Evolutionary conservation across 2,113 vertebrate species (phyloP), one percentile per base, ranked within the genome.

Genomic region (Centrocercus urophasianus): DNA sequence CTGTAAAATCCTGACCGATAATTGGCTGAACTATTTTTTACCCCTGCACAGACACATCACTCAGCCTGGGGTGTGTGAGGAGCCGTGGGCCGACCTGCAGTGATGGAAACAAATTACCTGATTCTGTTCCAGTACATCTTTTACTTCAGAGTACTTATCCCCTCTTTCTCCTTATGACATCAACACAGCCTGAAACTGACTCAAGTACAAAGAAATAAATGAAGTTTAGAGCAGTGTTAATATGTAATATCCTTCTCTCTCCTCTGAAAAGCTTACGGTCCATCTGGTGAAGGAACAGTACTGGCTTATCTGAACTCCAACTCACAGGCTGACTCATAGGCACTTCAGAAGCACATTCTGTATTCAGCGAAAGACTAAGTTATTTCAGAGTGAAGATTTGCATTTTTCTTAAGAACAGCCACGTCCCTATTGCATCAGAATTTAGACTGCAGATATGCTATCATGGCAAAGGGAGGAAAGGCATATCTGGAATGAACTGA

Each of bases 351-450:
- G 96, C 94, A 94, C 61, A 90, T 90, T 95, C 93, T 96, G 96
- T 92, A 92, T 96, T 86, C 94, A 95, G 88, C 90, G 96, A 96
- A 97, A 96, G 94, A 95, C 77, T 76, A 66, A 88, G 81, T 93
- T 95, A 83, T 95, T 96, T 95, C 89, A 96, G 95, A 96, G 80
- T 91, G 90, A 97, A 96, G 86, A 96, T 96, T 95, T 96, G 89
- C 90, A 91, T 87, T 96, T 90, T 40, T 90, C 21, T 42, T 93
- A 42, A 86, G 86, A 94, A 82, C 74, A 86, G 85, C 65, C 72
- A 10, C 48, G 81, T 79, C 86, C 88, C 45, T 54, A 56, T 54
- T 59, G 63, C 92, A 93, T 95, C 32, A 72, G 67, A 95, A 89
- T 83, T 71, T 64, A 70, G 8, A 81, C 83, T 93, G 96, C 16